Base-by-base conservation (phyloP, 2,797 vertebrate genomes). In the Basileuterus tristriatus region DNA sequence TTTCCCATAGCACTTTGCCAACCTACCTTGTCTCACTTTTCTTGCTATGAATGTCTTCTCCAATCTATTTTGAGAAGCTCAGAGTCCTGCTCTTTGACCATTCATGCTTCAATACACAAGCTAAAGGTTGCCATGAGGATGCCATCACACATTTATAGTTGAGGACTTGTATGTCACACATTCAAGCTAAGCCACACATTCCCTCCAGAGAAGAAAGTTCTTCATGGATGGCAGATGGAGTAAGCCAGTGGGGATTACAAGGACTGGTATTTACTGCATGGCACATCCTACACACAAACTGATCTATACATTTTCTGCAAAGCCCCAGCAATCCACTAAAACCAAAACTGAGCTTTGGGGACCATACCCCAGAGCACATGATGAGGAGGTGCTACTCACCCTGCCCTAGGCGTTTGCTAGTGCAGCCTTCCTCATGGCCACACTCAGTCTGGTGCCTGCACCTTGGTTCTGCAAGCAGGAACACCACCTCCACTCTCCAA, bases 171-270 rank as follows among this genome's bases (percentile, higher is more conserved):
- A 79, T 37, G 14, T 62, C 23, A 36, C 3, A 14, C 10, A 24
- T 71, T 81, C 29, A 34, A 62, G 53, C 11, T 24, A 23, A 12
- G 5, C 8, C 1, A 29, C 3, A 8, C 2, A 3, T 5, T 4
- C 11, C 1, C 8, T 56, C 9, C 49, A 44, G 44, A 74, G 32
- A 7, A 87, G 27, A 26, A 60, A 70, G 7, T 18, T 60, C 24
- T 83, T 34, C 1, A 0, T 14, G 37, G 36, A 47, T 49, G 32
- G 14, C 23, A 84, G 11, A 23, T 43, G 8, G 29, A 83, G 3
- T 37, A 47, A 90, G 16, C 9, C 50, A 59, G 14, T 22, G 16
- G 10, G n/a, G 36, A 36, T 34, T 5, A 3, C 15, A 68, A 44
- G 15, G 24, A 27, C 62, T 47, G 9, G 17, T 47, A 32, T 15